Conservation (phyloP, 2,888 invertebrate genomes). For the Zaprionus bogoriensis region DNA sequence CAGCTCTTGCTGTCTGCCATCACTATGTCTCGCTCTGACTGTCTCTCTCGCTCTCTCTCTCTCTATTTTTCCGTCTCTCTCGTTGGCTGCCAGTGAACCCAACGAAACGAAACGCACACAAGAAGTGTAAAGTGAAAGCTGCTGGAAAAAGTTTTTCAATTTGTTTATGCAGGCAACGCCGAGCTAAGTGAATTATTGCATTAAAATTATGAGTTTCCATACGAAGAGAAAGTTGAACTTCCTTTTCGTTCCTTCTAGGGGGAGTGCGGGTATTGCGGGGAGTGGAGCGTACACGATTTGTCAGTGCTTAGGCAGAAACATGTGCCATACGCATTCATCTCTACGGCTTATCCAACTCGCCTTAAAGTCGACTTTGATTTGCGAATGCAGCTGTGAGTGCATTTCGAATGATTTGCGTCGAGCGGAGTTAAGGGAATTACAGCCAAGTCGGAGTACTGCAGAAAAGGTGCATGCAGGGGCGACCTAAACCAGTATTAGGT, state of each 20-base stretch:
- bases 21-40: not conserved
- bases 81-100: too few species aligned
- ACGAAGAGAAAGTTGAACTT: conserved; percentile 24
- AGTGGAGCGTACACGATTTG: not conserved
- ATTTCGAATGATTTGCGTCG: not conserved
- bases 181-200: conserved; percentile 67
- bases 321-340: not conserved
- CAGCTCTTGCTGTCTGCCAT: not conserved
- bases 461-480: too few species aligned
- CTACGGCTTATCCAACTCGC: not conserved
- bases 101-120: not conserved
- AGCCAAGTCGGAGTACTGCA: not conserved
- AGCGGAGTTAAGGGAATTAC: not conserved
- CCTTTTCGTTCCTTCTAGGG: not conserved
- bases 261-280: too few species aligned
- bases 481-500: too few species aligned
- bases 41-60: not conserved
- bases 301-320: conserved; percentile 6
- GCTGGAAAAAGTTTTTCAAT: conserved; percentile 71
- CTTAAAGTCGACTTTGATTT: conserved; percentile 1
- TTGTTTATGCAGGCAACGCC: conserved; percentile 67
- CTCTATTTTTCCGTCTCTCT: not conserved
- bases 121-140: conserved; percentile 58
- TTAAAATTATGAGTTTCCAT: conserved; percentile 62
- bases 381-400: not conserved